Evolutionary conservation across 2,888 invertebrate genomes (phyloP), one percentile per base, ranked within the genome.

Genomic region (Anticlea derivata): DNA sequence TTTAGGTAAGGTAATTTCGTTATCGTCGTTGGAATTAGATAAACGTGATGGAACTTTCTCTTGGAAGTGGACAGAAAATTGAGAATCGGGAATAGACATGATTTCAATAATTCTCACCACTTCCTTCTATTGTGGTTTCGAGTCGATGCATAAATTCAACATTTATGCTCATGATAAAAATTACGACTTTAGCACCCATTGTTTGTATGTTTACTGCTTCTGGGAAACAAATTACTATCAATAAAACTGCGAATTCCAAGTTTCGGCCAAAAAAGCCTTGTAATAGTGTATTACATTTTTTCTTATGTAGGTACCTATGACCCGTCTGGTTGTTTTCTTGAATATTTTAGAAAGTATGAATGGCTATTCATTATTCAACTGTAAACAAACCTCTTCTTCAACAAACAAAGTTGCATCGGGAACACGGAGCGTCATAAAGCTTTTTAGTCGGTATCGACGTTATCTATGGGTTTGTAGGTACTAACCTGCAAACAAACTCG

Each of bases 401-500:
- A 27, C 31, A 45, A 8, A 30, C 29, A 37, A 46, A 26, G 38
- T 35, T 43, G 43, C 35, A 55, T 50, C 50, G 45, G 38, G 34
- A 55, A 48, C 45, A 48, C 46, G 34, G 6, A 52, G 37, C 50
- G 49, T 49, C 50, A 51, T 54, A 55, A 58, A 55, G 49, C 47
- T 48, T 49, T 52, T 53, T 46, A 52, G 41, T 17, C 47, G 47
- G 38, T 33, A 26, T 50, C 20, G 49, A 50, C 49, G 41, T 34
- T 57, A 57, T 55, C 50, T 50, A 33, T 41, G 49, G 40, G 45
- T 20, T 40, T 44, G 46, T n/a, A n/a, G n/a, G n/a, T 44, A 53
- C 94, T 93, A 87, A 97, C 97, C 97, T 95, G 95, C 98, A 98
- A 67, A 95, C 94, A 90, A 97, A 98, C 82, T 97, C 97, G 69